Percentiles rank a stretch among this genome's conserved stretches.
These are phyloP conservation scores for Ophiothrix spiculata DNA, from an alignment of 35 echinoderm and acorn worm species.

Conservation along the genomic window DNA sequence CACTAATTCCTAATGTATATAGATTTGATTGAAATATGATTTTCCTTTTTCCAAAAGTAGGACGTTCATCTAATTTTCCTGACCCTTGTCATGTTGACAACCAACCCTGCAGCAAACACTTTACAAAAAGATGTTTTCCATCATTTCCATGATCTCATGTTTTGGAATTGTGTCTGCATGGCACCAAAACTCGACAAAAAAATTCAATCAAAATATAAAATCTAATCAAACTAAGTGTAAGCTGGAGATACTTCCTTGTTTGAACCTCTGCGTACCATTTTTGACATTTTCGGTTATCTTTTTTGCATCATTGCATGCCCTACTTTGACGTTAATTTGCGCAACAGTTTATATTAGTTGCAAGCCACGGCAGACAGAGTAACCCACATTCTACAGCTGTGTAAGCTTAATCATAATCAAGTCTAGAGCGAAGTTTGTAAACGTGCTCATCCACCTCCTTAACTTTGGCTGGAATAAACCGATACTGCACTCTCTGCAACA, in stretches of 20 bases:
- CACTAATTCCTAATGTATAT: too few relatives aligned
- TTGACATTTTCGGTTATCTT: not conserved
- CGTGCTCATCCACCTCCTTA: not conserved
- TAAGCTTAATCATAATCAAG: not conserved
- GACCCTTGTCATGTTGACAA: too few relatives aligned
- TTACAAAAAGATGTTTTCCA: too few relatives aligned
- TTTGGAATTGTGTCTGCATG: too few relatives aligned
- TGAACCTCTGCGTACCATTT: not conserved
- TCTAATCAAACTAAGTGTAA: not conserved
- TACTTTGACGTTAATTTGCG: not conserved
- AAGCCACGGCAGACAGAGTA: not conserved
- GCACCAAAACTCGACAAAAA: too few relatives aligned
- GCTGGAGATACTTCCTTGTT: not conserved
- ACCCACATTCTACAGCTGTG: not conserved
- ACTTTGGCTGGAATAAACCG: not conserved
- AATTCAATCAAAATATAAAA: not conserved
- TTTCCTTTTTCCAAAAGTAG: too few relatives aligned
- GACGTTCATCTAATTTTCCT: too few relatives aligned
- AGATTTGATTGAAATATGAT: too few relatives aligned
- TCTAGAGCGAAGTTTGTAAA: not conserved
- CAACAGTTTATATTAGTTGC: not conserved
- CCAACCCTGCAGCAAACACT: too few relatives aligned
- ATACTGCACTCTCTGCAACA: not conserved
- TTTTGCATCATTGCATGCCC: not conserved
- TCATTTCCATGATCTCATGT: too few relatives aligned